Percentiles rank a stretch among this genome's conserved stretches.
phyloP scores from a whole-genome alignment of 2,888 invertebrate genomes.

The Euclidia mi region DNA sequence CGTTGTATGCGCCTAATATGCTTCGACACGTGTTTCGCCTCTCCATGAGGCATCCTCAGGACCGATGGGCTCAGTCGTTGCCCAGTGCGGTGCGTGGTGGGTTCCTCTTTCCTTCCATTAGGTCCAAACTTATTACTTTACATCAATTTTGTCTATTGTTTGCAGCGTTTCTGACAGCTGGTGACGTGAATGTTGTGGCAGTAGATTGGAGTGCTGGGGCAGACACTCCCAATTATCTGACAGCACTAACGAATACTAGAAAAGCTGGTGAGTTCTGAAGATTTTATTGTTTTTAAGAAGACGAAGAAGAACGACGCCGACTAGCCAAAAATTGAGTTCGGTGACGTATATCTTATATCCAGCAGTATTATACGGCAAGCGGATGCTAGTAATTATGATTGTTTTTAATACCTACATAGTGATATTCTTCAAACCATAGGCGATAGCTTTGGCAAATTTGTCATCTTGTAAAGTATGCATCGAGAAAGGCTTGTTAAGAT shows the following conservation, averaged over 20 bases:
- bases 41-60: no score
- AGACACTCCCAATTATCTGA: neutral
- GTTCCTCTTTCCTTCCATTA: slow-evolving; percentile 23
- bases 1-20: no score
- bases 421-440: no score
- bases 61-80: no score
- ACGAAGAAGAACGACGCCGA: neutral
- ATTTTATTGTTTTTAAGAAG: neutral
- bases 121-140: neutral
- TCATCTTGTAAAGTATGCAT: no score
- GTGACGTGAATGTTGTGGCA: slow-evolving; percentile 33
- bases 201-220: slow-evolving; percentile 5
- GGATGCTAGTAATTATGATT: no score
- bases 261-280: neutral
- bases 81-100: no score
- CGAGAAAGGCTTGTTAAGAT: no score
- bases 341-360: neutral
- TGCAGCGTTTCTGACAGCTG: slow-evolving; percentile 33
- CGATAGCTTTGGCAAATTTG: no score
- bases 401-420: no score
- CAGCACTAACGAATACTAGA: neutral
- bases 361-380: no score
- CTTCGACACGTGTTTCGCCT: no score
- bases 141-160: neutral
- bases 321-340: neutral